phyloP scores from a whole-genome alignment of 2,113 vertebrate genomes.

The Laterallus jamaicensis region DNA sequence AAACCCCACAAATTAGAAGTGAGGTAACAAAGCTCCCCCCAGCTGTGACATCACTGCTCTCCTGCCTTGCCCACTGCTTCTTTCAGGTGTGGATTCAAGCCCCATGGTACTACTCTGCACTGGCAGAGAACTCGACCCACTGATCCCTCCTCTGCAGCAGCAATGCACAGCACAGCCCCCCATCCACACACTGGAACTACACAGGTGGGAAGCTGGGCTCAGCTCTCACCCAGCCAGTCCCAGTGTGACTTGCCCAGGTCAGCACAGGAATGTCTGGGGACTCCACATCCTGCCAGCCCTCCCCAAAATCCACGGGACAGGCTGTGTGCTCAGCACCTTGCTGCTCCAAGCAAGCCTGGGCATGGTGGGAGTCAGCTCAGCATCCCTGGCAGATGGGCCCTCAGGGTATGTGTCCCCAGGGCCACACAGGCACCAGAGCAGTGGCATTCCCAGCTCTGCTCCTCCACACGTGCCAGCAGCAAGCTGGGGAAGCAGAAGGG shows the following conservation, averaged over 20 bases:
- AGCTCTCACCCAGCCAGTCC: not conserved
- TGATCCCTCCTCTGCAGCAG: not conserved
- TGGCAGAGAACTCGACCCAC: not conserved
- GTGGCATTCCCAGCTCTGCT: not conserved
- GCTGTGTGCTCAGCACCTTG: too few relatives aligned
- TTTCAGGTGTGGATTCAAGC: not conserved
- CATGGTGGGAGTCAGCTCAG: not conserved
- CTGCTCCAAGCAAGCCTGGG: not conserved
- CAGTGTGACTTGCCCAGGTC: accelerated
- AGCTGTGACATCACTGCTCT: accelerated
- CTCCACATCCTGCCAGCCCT: too few relatives aligned
- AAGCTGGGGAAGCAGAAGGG: accelerated
- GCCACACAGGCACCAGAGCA: accelerated
- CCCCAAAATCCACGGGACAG: too few relatives aligned
- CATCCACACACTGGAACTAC: accelerated
- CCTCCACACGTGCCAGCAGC: not conserved
- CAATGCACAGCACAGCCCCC: accelerated
- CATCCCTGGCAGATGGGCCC: accelerated
- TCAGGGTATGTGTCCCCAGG: accelerated
- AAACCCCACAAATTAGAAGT: not conserved
- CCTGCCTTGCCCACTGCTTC: not conserved
- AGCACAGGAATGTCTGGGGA: not conserved
- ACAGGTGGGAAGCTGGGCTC: not conserved
- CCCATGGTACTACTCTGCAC: not conserved
- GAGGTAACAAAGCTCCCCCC: too few relatives aligned